Evolutionary conservation across 2,888 invertebrate species (phyloP), one percentile per base, ranked within the genome.

Genomic region (Autographa gamma): DNA sequence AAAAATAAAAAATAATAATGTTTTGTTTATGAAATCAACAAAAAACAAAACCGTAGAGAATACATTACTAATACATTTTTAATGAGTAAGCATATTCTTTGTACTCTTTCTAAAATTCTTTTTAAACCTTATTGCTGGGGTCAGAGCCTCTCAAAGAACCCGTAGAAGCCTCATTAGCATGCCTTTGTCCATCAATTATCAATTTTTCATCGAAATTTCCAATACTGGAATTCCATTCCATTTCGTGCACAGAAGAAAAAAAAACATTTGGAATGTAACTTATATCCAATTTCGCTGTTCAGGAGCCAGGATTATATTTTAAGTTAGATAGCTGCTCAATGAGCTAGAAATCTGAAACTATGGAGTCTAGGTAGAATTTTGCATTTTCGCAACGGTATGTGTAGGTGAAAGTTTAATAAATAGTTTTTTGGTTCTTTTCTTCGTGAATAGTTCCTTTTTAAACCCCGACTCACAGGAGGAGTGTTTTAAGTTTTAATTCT

Each of bases 231-330:
- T 25, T 25, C 3, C 25, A 25, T 25, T n/a, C 1, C 5, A n/a
- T n/a, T n/a, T 48, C n/a, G 16, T 34, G 34, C 34, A 43, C 52
- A 48, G 61, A 18, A 19, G 34, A 41, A n/a, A 6, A 32, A 9
- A 4, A 19, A 41, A n/a, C 31, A 43, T 34, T 63, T 56, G 13
- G 16, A 43, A 52, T 60, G 56, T 38, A 65, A 41, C 18, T 69
- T 62, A 69, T 60, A 66, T 19, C 66, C 60, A 76, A 79, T 78
- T 78, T 73, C 66, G 60, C 72, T 64, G 62, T 79, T 76, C 56
- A 69, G 19, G n/a, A 66, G 52, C 34, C 43, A 34, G 41, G 9
- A 56, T 25, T 56, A 32, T 9, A 8, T 62, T 38, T 14, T 18
- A 64, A 72, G 52, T 58, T 63, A 41, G 58, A 66, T 69, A 31